Base-by-base conservation (phyloP, 1,140 invertebrate genomes). In the Dolichoris vasculosae region DNA sequence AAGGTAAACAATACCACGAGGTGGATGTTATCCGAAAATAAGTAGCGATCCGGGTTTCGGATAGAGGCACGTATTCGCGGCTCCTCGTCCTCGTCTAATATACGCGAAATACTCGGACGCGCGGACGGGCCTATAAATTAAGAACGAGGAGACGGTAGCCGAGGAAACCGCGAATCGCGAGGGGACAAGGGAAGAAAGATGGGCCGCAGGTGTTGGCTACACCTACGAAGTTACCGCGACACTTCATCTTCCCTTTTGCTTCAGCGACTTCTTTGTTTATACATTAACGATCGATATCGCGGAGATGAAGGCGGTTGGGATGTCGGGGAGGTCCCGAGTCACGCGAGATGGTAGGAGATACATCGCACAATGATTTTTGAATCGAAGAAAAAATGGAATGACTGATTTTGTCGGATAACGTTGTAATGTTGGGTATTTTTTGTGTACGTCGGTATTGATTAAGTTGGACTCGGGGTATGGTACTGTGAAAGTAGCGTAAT, bases 71-170 rank as follows among this genome's bases (percentile, higher is more conserved):
- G 75, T 0, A 89, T 90, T 88, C 80, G 87, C 87, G 88, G 83
- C 85, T 82, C 84, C 87, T 85, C 90, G 90, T 90, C 90, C 91
- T 89, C 90, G 91, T 90, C 88, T 91, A 88, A 90, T 91, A 90
- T 89, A 86, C 88, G 78, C 77, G 81, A 79, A 73, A 17, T 15
- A 43, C 51, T 63, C 35, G 51, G 40, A 26, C 84, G 69, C 79
- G 84, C 71, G 73, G 78, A 87, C 85, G 32, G 73, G 71, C 84
- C 86, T 88, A 91, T 92, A 91, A 91, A 91, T 92, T 90, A 90
- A 88, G 87, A 86, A 84, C 84, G 88, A 91, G 40, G 64, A 84
- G 89, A 89, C 87, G 87, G 83, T 75, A 35, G 87, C 84, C 87
- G 83, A 88, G 55, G 88, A 35, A 59, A 23, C n/a, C 30, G 75